Evolutionary conservation across 2,797 vertebrate species (phyloP).

Genomic region (Botia kubotai): DNA sequence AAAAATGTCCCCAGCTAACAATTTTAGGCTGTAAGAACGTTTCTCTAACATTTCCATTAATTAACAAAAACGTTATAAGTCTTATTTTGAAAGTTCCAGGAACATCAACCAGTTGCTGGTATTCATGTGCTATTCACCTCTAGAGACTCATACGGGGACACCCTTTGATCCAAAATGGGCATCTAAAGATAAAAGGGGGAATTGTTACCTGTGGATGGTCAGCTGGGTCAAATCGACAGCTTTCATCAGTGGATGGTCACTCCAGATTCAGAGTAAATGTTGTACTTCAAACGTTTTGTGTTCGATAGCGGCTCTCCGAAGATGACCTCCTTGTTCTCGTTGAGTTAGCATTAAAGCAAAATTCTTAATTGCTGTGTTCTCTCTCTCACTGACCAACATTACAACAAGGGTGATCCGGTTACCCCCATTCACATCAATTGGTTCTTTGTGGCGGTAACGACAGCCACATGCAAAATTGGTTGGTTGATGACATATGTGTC

Average conservation of each 20-base stretch:
- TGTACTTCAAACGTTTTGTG: conserved; percentile 59
- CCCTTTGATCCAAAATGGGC: conserved; percentile 62
- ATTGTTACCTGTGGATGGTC: conserved; percentile 60
- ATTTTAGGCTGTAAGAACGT: too few relatives aligned
- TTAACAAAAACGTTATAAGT: too few relatives aligned
- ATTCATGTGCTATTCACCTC: conserved; percentile 38
- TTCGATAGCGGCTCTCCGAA: conserved; percentile 26
- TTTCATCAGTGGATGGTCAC: conserved; percentile 61
- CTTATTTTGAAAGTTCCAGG: too few relatives aligned
- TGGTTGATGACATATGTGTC: neutral
- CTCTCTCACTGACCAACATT: neutral
- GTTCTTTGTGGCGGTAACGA: neutral
- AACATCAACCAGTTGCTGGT: conserved; percentile 14
- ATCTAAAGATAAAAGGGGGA: conserved; percentile 61
- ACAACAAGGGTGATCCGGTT: neutral
- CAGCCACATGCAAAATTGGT: neutral
- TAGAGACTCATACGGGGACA: conserved; percentile 38
- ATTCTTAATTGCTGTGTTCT: conserved; percentile 33
- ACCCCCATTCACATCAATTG: conserved; percentile 14
- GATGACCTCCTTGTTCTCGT: conserved; percentile 47
- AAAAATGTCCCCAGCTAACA: neutral
- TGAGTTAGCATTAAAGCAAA: conserved; percentile 40
- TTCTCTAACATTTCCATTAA: too few relatives aligned
- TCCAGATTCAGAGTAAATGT: conserved; percentile 47
- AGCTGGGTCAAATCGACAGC: conserved; percentile 59